A percentile compares a stretch with the other conserved stretches of the same genome.
Evolutionary conservation across 2,888 invertebrate species (phyloP).

Genomic region (Hirtodrosophila alboralis): DNA sequence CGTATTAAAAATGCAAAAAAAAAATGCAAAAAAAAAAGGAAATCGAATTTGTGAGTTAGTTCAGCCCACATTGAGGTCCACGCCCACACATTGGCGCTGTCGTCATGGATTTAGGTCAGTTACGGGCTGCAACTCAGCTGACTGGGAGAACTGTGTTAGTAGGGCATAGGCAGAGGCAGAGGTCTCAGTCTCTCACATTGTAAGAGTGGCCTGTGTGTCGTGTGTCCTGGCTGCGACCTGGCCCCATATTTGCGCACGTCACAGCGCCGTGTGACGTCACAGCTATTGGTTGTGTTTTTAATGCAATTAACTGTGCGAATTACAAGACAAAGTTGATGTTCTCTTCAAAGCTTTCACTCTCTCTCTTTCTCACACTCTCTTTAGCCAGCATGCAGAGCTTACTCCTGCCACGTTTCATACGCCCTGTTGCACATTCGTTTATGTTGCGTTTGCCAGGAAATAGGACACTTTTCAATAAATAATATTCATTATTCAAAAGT

Average conservation of each 20-base stretch:
- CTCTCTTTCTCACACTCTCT: slow-evolving; percentile 14
- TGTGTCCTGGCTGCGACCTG: slow-evolving; percentile 37
- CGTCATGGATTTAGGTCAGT: slow-evolving; percentile 68
- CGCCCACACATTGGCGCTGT: slow-evolving; percentile 34
- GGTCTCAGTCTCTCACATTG: slow-evolving; percentile 16
- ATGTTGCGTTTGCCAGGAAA: slow-evolving; percentile 29
- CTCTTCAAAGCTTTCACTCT: slow-evolving; percentile 46
- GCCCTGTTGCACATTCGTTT: slow-evolving; percentile 64
- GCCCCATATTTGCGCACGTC: slow-evolving; percentile 59
- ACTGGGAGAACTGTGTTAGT: slow-evolving; percentile 65
- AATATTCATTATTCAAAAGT: no score
- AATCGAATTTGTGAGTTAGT: slow-evolving; percentile 30
- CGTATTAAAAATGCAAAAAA: slow-evolving; percentile 18
- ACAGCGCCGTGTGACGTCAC: slow-evolving; percentile 70
- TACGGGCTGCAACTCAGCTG: slow-evolving; percentile 50
- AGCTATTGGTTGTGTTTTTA: slow-evolving; percentile 30
- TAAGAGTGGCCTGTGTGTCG: slow-evolving; percentile 1
- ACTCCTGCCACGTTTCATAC: slow-evolving; percentile 17
- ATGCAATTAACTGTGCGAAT: slow-evolving; percentile 57
- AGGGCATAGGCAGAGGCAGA: slow-evolving; percentile 58
- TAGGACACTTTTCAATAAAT: no score
- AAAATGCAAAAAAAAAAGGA: slow-evolving; percentile 7
- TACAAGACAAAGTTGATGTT: slow-evolving; percentile 22
- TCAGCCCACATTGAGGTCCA: neutral
- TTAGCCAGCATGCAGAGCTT: slow-evolving; percentile 13